A percentile compares a stretch with the other conserved stretches of the same genome.
phyloP scores from a whole-genome alignment of 2,113 vertebrate species.

The Anseranas semipalmata region DNA sequence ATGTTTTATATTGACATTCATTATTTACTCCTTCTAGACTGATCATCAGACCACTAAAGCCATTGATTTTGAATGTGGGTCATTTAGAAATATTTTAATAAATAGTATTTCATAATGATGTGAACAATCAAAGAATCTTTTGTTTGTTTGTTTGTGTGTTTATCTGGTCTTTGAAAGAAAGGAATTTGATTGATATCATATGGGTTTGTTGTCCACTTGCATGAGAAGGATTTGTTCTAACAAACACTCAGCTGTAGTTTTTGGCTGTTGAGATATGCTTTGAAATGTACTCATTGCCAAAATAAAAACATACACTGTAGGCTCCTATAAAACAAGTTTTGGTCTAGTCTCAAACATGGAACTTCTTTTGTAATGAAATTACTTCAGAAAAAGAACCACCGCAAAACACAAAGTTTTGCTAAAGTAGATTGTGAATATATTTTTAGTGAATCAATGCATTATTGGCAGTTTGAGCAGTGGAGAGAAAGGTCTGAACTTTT shows the following conservation, averaged over 20 bases:
- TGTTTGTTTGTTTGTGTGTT: background rate
- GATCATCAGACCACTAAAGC: background rate
- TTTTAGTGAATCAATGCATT: background rate
- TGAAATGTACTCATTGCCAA: background rate
- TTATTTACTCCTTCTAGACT: background rate
- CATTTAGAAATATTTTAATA: background rate
- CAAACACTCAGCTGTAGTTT: slow-evolving; percentile 22
- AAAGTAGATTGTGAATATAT: background rate
- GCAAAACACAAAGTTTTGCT: background rate
- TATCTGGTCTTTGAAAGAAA: background rate
- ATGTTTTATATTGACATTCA: background rate
- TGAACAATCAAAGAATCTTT: background rate
- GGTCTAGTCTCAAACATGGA: background rate
- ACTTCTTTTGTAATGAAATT: background rate
- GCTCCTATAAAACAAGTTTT: background rate
- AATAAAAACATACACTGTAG: background rate
- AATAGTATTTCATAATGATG: background rate
- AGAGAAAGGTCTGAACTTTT: background rate
- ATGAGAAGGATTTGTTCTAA: slow-evolving; percentile 20
- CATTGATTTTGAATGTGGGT: background rate
- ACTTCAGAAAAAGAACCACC: background rate
- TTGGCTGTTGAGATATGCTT: background rate
- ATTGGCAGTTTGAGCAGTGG: background rate
- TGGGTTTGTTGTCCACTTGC: background rate
- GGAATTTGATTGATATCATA: background rate